Evolutionary conservation across 2,797 vertebrate species (phyloP), one percentile per base, ranked within the genome.

Genomic region (Ciconia nigra): DNA sequence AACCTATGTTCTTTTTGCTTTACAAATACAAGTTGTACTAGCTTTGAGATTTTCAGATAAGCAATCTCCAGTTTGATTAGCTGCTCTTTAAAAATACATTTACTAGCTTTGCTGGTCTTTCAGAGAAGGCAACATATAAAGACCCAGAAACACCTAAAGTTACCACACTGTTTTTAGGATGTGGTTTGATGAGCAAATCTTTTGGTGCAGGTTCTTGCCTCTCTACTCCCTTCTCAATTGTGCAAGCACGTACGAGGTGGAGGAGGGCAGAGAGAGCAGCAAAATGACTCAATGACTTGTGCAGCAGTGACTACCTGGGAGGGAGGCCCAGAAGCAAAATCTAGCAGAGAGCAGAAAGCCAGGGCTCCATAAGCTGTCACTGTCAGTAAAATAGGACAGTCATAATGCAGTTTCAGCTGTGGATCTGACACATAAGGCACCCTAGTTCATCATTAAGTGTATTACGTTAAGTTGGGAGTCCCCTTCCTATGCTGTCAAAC

Each of bases 401-500:
- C 61, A 81, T 11, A 35, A 80, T 4, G 11, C 26, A 77, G 44
- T 21, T 78, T 46, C 58, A 87, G 44, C 63, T 18, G 6, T 5
- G 47, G 15, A 41, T 35, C 20, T 33, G 72, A 83, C 25, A 86
- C 21, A 22, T 1, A 49, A 41, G 15, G 31, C 47, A 71, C 7
- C 1, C 31, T 15, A 46, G 29, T 1, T 37, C 20, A 39, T 33
- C 29, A 49, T 37, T 29, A 65, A 28, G 11, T n/a, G 5, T 19
- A 19, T 47, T 31, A 39, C 1, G 0, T 74, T 35, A 61, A 24
- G 37, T 12, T 47, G 4, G 2, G 3, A 57, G 21, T 15, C 26
- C 33, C 21, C 33, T 66, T 72, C 31, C 46, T 35, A 59, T 13
- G 15, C 17, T 41, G 24, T 33, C 49, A 76, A 47, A 31, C 18